Conservation (phyloP, 2,113 vertebrate genomes). For the Callipepla californica region DNA sequence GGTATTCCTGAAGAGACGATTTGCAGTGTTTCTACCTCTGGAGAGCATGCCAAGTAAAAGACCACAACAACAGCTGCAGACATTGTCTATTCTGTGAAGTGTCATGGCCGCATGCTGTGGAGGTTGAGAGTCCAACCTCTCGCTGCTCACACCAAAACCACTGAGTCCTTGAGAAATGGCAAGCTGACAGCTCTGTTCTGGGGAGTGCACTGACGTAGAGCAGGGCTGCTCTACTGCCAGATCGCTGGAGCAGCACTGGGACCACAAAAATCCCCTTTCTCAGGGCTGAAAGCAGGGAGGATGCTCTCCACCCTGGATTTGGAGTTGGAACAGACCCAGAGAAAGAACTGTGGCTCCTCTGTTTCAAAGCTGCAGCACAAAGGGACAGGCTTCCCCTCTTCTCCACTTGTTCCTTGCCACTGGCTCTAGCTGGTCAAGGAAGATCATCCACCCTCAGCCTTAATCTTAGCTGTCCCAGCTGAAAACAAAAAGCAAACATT, state of each 20-base stretch:
- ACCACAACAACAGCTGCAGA: neutral
- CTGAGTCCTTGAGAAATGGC: neutral
- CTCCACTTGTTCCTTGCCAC: neutral
- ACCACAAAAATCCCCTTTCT: neutral
- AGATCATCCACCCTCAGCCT: neutral
- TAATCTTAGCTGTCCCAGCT: neutral
- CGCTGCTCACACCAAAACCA: rapidly evolving
- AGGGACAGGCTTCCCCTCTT: neutral
- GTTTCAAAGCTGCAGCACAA: rapidly evolving
- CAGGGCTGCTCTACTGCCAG: neutral
- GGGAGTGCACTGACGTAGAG: neutral
- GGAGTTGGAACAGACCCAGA: neutral
- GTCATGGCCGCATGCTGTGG: rapidly evolving
- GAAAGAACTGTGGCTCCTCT: neutral
- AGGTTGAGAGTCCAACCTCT: neutral
- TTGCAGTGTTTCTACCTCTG: neutral
- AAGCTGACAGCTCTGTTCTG: neutral
- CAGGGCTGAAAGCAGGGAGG: neutral
- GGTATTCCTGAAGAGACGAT: neutral
- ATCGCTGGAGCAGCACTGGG: rapidly evolving
- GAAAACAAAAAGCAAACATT: neutral
- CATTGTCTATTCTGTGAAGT: rapidly evolving
- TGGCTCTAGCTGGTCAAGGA: neutral
- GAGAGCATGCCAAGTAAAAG: neutral
- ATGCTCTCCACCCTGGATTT: neutral